These are phyloP conservation scores for Cryptomyrus ogoouensis DNA, from an alignment of 2,113 vertebrate species.

Conservation along the genomic window DNA sequence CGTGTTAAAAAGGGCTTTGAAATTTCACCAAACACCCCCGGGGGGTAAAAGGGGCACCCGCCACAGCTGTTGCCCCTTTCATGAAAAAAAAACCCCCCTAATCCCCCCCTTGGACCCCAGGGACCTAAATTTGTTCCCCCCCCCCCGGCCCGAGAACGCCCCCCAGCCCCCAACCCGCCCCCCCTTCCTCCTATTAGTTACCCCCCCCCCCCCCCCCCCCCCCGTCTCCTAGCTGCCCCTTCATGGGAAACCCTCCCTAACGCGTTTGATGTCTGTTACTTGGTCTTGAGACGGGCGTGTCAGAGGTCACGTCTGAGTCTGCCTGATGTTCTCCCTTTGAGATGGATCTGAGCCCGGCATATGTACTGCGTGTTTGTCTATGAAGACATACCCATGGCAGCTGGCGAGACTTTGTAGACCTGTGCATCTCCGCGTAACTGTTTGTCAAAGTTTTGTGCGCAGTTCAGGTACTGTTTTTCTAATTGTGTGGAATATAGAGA, in stretches of 20 bases:
- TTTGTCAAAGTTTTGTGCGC: background rate
- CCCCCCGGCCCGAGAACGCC: no score
- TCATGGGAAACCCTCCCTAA: background rate
- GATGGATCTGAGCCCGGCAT: background rate
- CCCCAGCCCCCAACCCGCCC: no score
- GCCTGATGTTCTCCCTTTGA: background rate
- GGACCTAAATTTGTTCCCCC: no score
- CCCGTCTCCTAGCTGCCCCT: background rate
- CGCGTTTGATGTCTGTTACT: background rate
- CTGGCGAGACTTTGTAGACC: background rate
- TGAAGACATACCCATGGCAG: background rate
- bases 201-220: background rate
- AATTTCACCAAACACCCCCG: no score
- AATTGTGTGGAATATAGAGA: background rate
- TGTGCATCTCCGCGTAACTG: background rate
- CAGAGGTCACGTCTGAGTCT: background rate
- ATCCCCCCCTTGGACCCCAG: no score
- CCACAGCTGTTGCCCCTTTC: no score
- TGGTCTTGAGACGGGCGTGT: background rate
- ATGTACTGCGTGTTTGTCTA: background rate
- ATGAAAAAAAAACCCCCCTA: no score
- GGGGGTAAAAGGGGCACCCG: no score
- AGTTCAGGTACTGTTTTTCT: background rate
- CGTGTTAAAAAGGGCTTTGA: no score
- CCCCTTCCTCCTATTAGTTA: no score